Base-by-base conservation (phyloP, 2,888 invertebrate genomes). In the Oscheius myriophilus region DNA sequence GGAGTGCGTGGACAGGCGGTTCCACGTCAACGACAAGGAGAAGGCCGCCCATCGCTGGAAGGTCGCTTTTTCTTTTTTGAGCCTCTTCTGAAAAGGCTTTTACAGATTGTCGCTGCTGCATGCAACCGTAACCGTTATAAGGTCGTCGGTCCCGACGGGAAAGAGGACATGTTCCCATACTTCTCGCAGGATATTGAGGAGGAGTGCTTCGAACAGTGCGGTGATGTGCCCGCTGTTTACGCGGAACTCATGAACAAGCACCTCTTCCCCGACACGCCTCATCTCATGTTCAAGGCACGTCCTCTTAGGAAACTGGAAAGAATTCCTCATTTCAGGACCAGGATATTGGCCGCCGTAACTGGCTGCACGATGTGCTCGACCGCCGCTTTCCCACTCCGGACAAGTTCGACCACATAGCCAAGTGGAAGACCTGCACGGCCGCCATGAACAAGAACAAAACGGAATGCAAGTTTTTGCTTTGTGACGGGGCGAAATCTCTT, bases 341-440 rank as follows among this genome's bases (percentile, higher is more conserved):
- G 62, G 80, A 80, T 41, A 70, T 77, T 21, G 76, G 78, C 65
- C 71, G 68, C 42, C 73, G 80, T 16, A 70, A 76, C 49, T 80
- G 80, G 80, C 72, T 80, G 18, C 80, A 80, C 53, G 67, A 72
- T 14, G 72, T 73, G 18, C 65, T 80, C 42, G 80, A 80, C 39
- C 67, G 67, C n/a, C 57, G 80, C 14, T 80, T 79, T 70, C 79
- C 80, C 23, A 75, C 77, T 0, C 58, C 63, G 6, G 76, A 77
- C 46, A 75, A 76, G 65, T 52, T 71, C 16, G 58, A 62, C 0
- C 73, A 73, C 33, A 68, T 67, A 6, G 71, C 76, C 21, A 80
- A 80, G 52, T 80, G 80, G 80, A 80, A 80, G 66, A 45, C 73
- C 6, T 77, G 77, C 71, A 79, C 80, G 11, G 73, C 74, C 21